Conservation (phyloP, 2,113 vertebrate genomes). For the Lagopus leucura region DNA sequence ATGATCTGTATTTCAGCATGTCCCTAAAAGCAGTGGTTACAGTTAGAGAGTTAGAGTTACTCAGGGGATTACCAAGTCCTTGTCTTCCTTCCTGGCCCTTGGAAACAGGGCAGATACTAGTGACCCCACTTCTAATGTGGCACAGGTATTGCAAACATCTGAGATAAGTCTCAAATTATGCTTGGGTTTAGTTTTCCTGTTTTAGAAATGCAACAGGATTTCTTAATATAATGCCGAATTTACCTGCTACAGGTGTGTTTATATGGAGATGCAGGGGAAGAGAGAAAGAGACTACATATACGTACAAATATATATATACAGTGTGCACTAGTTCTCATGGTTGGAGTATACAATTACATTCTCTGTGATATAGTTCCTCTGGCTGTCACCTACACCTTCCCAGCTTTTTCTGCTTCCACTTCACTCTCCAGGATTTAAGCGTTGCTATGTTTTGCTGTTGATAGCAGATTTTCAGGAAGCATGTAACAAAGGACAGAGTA, state of each 20-base stretch:
- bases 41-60: not conserved
- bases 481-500: not conserved
- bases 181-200: not conserved
- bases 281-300: not conserved
- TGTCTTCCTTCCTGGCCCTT: not conserved
- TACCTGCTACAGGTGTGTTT: not conserved
- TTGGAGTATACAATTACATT: not conserved
- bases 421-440: not conserved
- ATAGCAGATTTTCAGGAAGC: not conserved
- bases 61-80: accelerated
- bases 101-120: not conserved
- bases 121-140: not conserved
- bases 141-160: not conserved
- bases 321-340: not conserved
- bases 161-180: not conserved
- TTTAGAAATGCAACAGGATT: not conserved
- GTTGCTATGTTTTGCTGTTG: not conserved
- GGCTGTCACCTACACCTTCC: not conserved
- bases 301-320: too few species aligned
- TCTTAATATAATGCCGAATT: not conserved
- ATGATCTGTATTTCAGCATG: not conserved
- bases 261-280: not conserved
- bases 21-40: not conserved
- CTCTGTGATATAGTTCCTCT: not conserved
- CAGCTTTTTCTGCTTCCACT: not conserved